Conservation (phyloP, 2,888 invertebrate species). For the Bursaphelenchus okinawaensis region DNA sequence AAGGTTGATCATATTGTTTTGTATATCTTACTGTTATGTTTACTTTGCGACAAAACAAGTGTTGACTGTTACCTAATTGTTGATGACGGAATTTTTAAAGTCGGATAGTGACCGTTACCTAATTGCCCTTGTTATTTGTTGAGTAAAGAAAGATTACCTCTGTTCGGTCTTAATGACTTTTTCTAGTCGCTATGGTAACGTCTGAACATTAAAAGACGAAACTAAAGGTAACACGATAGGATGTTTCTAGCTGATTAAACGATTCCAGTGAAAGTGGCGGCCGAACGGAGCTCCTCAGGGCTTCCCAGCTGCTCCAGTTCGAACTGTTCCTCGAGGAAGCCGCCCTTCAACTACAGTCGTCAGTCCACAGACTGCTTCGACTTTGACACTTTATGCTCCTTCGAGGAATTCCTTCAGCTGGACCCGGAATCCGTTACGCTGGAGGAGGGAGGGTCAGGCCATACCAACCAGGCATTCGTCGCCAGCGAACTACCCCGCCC, state of each 20-base stretch:
- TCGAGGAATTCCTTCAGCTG: neutral
- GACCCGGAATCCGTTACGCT: neutral
- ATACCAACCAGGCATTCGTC: neutral
- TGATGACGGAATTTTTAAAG: too few species aligned
- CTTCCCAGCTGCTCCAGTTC: neutral
- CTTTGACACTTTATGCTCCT: neutral
- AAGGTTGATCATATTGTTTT: too few species aligned
- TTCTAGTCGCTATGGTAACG: neutral
- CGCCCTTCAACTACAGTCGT: neutral
- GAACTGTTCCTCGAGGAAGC: neutral
- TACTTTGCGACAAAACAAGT: too few species aligned
- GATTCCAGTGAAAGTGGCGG: neutral
- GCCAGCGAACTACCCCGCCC: neutral
- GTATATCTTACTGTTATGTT: too few species aligned
- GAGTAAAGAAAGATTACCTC: neutral
- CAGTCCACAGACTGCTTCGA: neutral
- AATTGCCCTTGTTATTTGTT: neutral
- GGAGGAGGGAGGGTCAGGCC: neutral
- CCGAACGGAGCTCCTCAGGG: neutral
- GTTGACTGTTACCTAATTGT: too few species aligned
- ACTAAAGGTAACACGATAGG: too few species aligned
- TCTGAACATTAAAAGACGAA: too few species aligned
- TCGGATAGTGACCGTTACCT: too few species aligned
- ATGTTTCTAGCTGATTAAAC: too few species aligned
- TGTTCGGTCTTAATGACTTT: neutral